A percentile compares a stretch with the other conserved stretches of the same genome.
Evolutionary conservation across 2,888 invertebrate species (phyloP).

Genomic region (Leptinotarsa rubiginosa): DNA sequence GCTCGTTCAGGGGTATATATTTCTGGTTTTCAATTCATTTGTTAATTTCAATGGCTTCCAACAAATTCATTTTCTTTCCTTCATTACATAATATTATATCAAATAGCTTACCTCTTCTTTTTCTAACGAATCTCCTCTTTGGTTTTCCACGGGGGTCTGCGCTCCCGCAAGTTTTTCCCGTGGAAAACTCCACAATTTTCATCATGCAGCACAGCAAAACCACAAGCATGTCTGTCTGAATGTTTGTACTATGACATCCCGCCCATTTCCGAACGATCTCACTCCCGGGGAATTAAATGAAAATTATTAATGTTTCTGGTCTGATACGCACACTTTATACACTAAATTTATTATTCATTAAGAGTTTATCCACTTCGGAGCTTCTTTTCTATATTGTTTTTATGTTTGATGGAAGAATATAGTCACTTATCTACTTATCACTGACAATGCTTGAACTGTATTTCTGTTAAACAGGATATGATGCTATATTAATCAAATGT

Average conservation of each 20-base stretch:
- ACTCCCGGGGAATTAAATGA: background rate
- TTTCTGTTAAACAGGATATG: slow-evolving; percentile 53
- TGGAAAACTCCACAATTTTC: slow-evolving; percentile 72
- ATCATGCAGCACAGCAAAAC: slow-evolving; percentile 73
- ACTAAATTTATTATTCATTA: background rate
- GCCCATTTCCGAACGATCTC: slow-evolving; percentile 30
- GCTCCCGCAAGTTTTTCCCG: slow-evolving; percentile 55
- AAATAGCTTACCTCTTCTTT: slow-evolving; percentile 50
- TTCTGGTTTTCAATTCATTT: too few relatives aligned
- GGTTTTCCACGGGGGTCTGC: slow-evolving; percentile 38
- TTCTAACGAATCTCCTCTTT: slow-evolving; percentile 50
- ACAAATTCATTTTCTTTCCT: too few relatives aligned
- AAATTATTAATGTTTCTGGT: background rate
- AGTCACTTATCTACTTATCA: slow-evolving; percentile 25
- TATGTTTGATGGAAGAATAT: background rate
- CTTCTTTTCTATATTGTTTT: slow-evolving; percentile 6
- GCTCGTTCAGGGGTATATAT: too few relatives aligned
- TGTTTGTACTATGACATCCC: slow-evolving; percentile 28
- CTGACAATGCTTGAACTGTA: slow-evolving; percentile 29
- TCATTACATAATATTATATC: too few relatives aligned
- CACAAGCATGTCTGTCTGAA: slow-evolving; percentile 68
- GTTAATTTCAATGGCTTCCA: too few relatives aligned
- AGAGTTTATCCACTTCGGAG: background rate
- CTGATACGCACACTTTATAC: background rate
- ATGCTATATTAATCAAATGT: slow-evolving; percentile 44